These are phyloP conservation scores for Psilopogon haemacephalus DNA, from an alignment of 2,113 vertebrate genomes.

Conservation along the genomic window DNA sequence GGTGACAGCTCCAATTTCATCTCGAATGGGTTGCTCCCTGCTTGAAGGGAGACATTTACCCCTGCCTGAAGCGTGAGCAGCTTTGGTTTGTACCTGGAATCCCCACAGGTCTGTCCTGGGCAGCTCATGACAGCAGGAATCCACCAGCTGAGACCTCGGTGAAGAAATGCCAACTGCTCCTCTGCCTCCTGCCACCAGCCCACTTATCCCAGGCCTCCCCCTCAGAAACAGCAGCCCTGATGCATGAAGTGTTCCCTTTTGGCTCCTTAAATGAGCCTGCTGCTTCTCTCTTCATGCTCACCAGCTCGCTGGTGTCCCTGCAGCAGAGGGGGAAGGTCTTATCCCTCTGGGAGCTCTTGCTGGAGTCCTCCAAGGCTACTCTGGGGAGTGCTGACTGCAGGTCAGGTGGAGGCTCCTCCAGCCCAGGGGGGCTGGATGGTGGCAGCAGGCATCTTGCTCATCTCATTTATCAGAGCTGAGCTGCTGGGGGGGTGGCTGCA, in stretches of 20 bases:
- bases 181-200: not conserved
- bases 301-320: not conserved
- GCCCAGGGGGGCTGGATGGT: not conserved
- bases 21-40: not conserved
- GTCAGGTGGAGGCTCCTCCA: not conserved
- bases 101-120: not conserved
- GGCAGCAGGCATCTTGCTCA: constrained; percentile 37
- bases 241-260: constrained; percentile 7
- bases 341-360: not conserved
- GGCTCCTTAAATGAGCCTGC: not conserved
- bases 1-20: not conserved
- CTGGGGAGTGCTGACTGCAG: not conserved
- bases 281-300: not conserved
- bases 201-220: not conserved
- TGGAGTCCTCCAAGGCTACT: not conserved
- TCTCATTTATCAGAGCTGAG: constrained; percentile 18
- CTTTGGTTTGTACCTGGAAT: not conserved
- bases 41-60: not conserved
- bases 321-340: not conserved
- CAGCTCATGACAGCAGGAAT: not conserved
- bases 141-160: not conserved
- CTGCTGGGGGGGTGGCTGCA: not conserved
- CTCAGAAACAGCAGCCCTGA: not conserved
- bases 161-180: not conserved
- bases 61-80: not conserved